A percentile compares a stretch with the other conserved stretches of the same genome.
phyloP scores from a whole-genome alignment of 2,888 invertebrate species.

The Polyploca ridens region DNA sequence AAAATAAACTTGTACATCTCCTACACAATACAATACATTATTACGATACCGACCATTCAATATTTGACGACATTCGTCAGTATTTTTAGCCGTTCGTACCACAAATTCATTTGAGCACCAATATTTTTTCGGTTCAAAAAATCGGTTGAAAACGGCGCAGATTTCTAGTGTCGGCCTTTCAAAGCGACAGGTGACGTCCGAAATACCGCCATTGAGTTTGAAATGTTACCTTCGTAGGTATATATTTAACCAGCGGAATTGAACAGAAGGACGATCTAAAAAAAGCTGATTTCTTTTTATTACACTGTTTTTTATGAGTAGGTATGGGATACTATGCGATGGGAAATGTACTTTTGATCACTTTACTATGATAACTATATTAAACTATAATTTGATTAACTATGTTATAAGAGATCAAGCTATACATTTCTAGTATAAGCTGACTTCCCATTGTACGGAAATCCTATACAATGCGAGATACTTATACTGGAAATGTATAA shows the following conservation, averaged over 20 bases:
- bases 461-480: no score
- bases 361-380: no score
- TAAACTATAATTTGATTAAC: no score
- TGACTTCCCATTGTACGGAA: no score
- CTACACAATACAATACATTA: background rate
- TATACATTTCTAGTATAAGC: no score
- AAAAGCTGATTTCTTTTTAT: background rate
- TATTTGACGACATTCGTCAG: background rate
- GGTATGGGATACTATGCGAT: no score
- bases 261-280: background rate
- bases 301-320: no score
- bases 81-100: background rate
- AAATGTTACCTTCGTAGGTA: constrained; percentile 6
- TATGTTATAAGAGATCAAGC: no score
- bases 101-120: background rate
- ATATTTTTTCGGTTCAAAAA: constrained; percentile 3
- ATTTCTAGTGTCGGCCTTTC: background rate
- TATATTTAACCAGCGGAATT: background rate
- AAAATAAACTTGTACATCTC: background rate
- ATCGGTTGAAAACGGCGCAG: background rate
- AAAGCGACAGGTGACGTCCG: constrained; percentile 3
- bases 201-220: constrained; percentile 1
- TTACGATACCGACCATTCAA: background rate
- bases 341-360: no score
- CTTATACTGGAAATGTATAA: no score